Base-by-base conservation (phyloP, 2,797 vertebrate species). In the Corythornis leucogaster region DNA sequence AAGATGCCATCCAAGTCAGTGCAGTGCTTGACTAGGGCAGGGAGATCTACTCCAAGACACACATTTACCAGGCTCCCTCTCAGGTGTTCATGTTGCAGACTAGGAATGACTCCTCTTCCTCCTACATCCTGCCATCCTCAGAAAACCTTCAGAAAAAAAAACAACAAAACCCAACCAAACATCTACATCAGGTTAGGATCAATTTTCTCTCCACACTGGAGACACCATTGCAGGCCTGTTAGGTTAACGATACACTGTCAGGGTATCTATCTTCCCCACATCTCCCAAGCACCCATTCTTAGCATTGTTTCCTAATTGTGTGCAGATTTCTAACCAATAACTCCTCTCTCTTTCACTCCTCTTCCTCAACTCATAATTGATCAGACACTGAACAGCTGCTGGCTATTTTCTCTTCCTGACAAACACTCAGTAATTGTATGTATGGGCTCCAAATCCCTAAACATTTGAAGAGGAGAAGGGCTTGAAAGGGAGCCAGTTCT, bases 351-450 rank as follows among this genome's bases (percentile, higher is more conserved):
- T 69, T 55, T 53, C 68, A 35, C 68, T 92, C 83, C 80, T 93
- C 91, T 93, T 92, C 92, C 86, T 96, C 95, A 87, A 2, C 57
- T 83, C 80, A 46, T 90, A 88, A 96, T 95, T 95, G 96, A 95
- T 95, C 93, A 91, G 96, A 87, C 92, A 46, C 90, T 57, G 88
- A 96, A 93, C 93, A 96, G 95, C 93, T 96, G 96, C 83, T 95
- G 95, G 90, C 88, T 96, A 95, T 96, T 96, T 96, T 95, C 93
- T 95, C 87, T 87, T 89, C 87, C 87, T 28, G 4, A 95, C 89
- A 89, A 96, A 87, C 92, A 30, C 2, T 7, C 92, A 46, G 92
- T 95, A 95, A 95, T 96, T 95, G 95, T 91, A 46, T 57, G 94
- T 90, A 95, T 62, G 85, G 92, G 82, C 91, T 96, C 94, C 92